Conservation (phyloP, 2,888 invertebrate species). For the Dynastes hyllus region DNA sequence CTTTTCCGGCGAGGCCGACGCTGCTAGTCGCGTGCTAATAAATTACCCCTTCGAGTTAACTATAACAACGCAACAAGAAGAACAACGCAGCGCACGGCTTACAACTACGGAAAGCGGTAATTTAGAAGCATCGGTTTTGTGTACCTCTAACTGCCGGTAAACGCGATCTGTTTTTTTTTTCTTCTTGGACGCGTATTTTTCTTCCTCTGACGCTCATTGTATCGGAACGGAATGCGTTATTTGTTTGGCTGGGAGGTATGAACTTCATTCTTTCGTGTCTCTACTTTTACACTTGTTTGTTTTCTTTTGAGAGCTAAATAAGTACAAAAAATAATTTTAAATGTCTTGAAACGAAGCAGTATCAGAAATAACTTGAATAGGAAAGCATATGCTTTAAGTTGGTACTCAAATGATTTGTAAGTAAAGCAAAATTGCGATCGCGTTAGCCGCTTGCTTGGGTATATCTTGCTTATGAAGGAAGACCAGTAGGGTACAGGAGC, state of each 20-base stretch:
- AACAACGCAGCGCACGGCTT: slow-evolving; percentile 14
- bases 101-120: slow-evolving; percentile 26
- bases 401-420: no score
- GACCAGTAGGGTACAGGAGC: no score
- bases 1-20: neutral
- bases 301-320: no score
- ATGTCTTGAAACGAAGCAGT: no score
- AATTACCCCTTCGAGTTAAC: slow-evolving; percentile 37
- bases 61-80: slow-evolving; percentile 37
- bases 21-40: slow-evolving; percentile 29
- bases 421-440: no score
- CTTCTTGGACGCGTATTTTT: slow-evolving; percentile 7
- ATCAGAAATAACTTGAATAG: no score
- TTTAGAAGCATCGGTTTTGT: slow-evolving; percentile 27
- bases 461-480: no score
- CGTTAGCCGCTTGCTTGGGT: no score
- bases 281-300: no score
- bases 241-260: neutral
- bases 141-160: slow-evolving; percentile 31
- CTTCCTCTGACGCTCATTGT: slow-evolving; percentile 17
- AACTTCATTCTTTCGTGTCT: no score
- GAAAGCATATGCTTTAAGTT: no score
- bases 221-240: slow-evolving; percentile 10
- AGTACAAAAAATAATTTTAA: no score
- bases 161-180: slow-evolving; percentile 11